Evolutionary conservation across 2,797 vertebrate species (phyloP), one percentile per base, ranked within the genome.

Genomic region (Siniperca obscura): DNA sequence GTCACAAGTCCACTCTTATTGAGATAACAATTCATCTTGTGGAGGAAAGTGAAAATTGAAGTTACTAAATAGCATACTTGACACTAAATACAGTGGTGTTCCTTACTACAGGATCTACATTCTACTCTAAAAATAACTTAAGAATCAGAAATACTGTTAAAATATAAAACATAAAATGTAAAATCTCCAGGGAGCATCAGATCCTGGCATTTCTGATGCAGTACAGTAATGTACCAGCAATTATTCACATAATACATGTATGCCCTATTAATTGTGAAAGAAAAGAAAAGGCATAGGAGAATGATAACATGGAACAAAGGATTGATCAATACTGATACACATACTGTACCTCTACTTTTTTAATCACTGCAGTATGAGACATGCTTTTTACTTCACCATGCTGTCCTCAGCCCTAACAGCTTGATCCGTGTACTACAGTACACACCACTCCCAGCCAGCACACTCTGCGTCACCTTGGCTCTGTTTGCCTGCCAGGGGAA

Each of bases 401-500:
- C 68, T 25, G 62, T 83, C 27, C 65, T 13, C 62, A 42, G 42
- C 30, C 46, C 27, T 7, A 36, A 59, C 69, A 48, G 27, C 30
- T 21, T 30, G 50, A 13, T 76, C n/a, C 57, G 8, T 36, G 69
- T 34, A 22, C 40, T 17, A 44, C 36, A 36, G 36, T 7, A 36
- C 46, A 6, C 64, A 27, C 68, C 80, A 67, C 80, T 81, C 81
- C 74, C 76, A 81, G 22, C 21, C 85, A 69, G 67, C 70, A 77
- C 64, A 70, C 81, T 83, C 77, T 80, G 60, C 67, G 74, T 88
- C 82, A 81, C 76, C 56, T 79, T 86, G 42, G 21, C 84, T 93
- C n/a, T 90, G 90, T 86, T 89, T 68, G 59, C 71, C 84, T 91
- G 87, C 84, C 91, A 93, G 85, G 42, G 62, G 64, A 88, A 87